Evolutionary conservation across 2,797 vertebrate species (phyloP).

Genomic region (Premnoplex brunnescens): DNA sequence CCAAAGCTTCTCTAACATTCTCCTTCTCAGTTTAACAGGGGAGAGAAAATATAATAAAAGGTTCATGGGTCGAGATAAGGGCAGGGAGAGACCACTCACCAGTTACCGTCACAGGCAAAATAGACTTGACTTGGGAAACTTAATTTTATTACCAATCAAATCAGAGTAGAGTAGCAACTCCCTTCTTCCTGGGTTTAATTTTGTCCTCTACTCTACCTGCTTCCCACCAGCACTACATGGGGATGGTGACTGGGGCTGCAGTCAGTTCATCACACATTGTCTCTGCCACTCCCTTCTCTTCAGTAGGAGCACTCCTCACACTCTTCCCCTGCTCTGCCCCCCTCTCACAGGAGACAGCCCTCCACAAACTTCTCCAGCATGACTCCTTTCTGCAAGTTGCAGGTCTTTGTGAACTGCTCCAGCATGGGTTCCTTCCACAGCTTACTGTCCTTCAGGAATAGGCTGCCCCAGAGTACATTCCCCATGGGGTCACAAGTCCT

Average conservation of each 20-base stretch:
- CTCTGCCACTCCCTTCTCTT: too few species aligned
- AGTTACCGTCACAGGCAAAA: neutral
- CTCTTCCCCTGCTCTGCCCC: neutral
- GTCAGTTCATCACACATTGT: neutral
- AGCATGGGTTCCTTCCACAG: neutral
- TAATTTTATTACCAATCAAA: neutral
- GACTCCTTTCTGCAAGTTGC: neutral
- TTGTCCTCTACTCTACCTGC: neutral
- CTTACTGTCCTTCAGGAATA: neutral
- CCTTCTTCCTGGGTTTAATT: neutral
- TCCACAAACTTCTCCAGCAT: rapidly evolving
- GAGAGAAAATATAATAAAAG: neutral
- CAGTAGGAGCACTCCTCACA: neutral
- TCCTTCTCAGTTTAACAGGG: neutral
- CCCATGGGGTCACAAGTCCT: neutral
- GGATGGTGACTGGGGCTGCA: neutral
- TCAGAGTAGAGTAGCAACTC: neutral
- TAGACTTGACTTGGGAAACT: rapidly evolving
- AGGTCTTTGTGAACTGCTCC: neutral
- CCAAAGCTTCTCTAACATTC: neutral
- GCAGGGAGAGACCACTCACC: neutral
- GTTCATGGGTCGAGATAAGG: neutral
- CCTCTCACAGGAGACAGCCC: neutral
- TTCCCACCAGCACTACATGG: rapidly evolving
- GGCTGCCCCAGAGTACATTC: neutral